Evolutionary conservation across 2,888 invertebrate species (phyloP).

Genomic region (Polydesmus complanatus): DNA sequence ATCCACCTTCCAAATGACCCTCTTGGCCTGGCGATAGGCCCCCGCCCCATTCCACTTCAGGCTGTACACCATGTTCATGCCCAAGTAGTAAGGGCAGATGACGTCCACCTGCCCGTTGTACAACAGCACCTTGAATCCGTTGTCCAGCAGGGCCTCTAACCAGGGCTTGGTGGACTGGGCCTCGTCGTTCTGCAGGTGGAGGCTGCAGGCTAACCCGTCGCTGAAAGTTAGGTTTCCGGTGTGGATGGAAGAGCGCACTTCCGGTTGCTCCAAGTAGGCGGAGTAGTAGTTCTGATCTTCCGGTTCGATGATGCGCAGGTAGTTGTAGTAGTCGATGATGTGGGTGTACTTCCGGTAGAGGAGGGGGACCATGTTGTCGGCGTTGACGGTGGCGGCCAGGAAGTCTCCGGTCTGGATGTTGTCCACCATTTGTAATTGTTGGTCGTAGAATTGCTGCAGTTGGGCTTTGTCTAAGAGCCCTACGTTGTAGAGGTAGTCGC

Average conservation of each 20-base stretch:
- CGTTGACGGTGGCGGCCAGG: conserved; percentile 29
- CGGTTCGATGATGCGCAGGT: conserved; percentile 16
- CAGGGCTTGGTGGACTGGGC: conserved; percentile 30
- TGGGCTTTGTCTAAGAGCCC: conserved; percentile 26
- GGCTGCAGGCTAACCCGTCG: conserved; percentile 25
- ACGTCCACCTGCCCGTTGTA: conserved; percentile 60
- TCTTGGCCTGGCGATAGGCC: conserved; percentile 1
- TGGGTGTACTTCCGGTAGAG: conserved; percentile 60
- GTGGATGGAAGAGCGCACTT: conserved; percentile 29
- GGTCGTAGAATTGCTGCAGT: no score
- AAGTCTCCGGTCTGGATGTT: conserved; percentile 19
- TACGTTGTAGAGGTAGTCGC: conserved; percentile 32
- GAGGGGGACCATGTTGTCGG: no score
- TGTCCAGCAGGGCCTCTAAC: conserved; percentile 28
- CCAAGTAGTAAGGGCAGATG: conserved; percentile 24
- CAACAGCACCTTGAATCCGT: conserved; percentile 55
- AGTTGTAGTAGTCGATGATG: conserved; percentile 35
- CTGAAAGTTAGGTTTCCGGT: conserved; percentile 22
- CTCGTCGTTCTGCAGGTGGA: conserved; percentile 28
- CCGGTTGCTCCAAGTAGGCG: conserved; percentile 25
- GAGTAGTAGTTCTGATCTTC: conserved; percentile 11
- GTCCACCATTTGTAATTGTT: conserved; percentile 15
- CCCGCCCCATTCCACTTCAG: conserved; percentile 26
- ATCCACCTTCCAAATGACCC: conserved; percentile 20
- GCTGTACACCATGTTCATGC: conserved; percentile 4